Percentiles rank a stretch among this genome's conserved stretches.
Conservation (phyloP, 2,888 invertebrate species). For the Eledona agricola region DNA sequence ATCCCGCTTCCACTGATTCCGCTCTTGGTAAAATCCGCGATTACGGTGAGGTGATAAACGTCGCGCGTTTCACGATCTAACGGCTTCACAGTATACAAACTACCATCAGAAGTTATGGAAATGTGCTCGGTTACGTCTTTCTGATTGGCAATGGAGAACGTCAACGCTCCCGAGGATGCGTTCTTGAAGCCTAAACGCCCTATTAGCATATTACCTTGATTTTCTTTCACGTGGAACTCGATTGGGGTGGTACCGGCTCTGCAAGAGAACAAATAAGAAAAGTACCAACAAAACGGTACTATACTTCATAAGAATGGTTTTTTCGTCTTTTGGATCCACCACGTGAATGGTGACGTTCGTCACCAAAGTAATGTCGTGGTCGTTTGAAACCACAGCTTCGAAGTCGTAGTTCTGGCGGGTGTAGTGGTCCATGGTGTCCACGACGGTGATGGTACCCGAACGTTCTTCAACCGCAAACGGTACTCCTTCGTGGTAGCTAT, state of each 20-base stretch:
- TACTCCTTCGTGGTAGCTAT: constrained; percentile 90
- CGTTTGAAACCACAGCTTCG: constrained; percentile 79
- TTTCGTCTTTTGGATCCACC: constrained; percentile 78
- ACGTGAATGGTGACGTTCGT: constrained; percentile 88
- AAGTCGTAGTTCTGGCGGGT: constrained; percentile 77
- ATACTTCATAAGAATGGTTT: constrained; percentile 72
- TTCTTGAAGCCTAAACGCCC: constrained; percentile 74
- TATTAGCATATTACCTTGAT: constrained; percentile 75
- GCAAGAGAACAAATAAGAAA: constrained; percentile 31
- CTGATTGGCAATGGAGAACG: constrained; percentile 83
- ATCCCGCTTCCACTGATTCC: constrained; percentile 73
- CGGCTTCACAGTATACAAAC: constrained; percentile 78
- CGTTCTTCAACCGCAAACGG: constrained; percentile 91
- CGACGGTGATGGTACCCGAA: constrained; percentile 87
- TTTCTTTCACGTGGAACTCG: constrained; percentile 80
- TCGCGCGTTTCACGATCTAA: constrained; percentile 80
- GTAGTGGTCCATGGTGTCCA: constrained; percentile 76
- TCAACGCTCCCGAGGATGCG: constrained; percentile 61
- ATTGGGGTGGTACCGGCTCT: constrained; percentile 75
- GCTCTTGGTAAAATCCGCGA: constrained; percentile 80
- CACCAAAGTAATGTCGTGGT: constrained; percentile 72
- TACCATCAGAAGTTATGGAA: constrained; percentile 80
- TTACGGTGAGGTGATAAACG: constrained; percentile 79
- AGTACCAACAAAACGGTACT: constrained; percentile 53
- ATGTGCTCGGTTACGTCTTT: constrained; percentile 83